Percentiles rank a stretch among this genome's conserved stretches.
Conservation (phyloP, 2,797 vertebrate species). For the Pipistrellus pipistrellus region DNA sequence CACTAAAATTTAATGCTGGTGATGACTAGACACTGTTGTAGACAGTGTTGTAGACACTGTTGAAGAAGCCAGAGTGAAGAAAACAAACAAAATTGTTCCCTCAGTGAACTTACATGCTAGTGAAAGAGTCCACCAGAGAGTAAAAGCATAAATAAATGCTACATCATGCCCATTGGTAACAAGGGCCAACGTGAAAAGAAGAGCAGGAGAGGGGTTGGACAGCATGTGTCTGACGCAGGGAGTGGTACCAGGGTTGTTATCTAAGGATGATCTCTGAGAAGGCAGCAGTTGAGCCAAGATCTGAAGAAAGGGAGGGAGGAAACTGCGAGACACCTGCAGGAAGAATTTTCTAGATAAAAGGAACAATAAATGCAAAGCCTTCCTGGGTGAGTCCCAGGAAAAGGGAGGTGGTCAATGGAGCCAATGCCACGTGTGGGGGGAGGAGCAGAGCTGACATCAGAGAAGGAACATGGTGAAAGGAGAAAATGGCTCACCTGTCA, state of each 20-base stretch:
- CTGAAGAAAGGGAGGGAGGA: neutral
- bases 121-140: neutral
- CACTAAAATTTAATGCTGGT: neutral
- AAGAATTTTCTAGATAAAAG: neutral
- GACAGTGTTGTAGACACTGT: neutral
- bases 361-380: neutral
- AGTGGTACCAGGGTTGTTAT: neutral
- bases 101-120: neutral
- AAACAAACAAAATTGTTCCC: neutral
- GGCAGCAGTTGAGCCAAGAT: neutral
- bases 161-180: neutral
- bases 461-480: accelerated
- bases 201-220: neutral
- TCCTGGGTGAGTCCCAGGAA: neutral
- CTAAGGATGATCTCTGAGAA: neutral
- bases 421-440: neutral
- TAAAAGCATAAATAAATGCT: neutral
- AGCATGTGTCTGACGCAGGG: neutral
- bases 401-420: neutral
- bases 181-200: neutral
- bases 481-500: neutral
- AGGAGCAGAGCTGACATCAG: neutral
- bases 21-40: neutral
- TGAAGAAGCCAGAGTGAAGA: neutral
- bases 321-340: neutral